Base-by-base conservation (phyloP, 2,113 vertebrate species). In the Psilopsiagon aymara region DNA sequence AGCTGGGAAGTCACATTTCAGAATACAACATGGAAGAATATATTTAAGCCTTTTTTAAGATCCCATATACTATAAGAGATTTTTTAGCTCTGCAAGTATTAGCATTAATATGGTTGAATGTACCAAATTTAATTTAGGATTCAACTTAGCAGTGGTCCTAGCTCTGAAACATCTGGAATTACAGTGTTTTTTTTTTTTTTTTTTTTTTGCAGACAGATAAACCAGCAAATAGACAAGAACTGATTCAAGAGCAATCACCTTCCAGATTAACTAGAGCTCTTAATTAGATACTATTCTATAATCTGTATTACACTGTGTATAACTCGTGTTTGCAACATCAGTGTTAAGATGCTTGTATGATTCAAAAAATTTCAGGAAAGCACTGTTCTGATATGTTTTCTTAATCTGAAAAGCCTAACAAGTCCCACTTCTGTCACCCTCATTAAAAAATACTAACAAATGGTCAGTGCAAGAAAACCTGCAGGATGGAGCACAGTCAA, bases 1-100 rank as follows among this genome's bases (percentile, higher is more conserved):
- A 74, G 20, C 43, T 68, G 13, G 4, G 23, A 81, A 17, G 0
- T 9, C 1, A 2, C 29, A 37, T 18, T 33, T 84, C 15, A n/a
- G 33, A 89, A 31, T 23, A 55, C 6, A 76, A 63, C 4, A 39
- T 0, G 1, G 25, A 64, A 82, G 10, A 24, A 1, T 43, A 55
- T 3, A 6, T 60, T 21, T 31, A 53, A 47, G 6, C 2, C 12
- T 51, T 74, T 75, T 69, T 47, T 20, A 68, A 73, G 49, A 10
- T 79, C 57, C 13, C 13, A 47, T 7, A 37, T 12, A 17, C 3
- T 18, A 11, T 0, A 9, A 28, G 3, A 31, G 2, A 2, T 10
- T n/a, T 44, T 46, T 44, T 39, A 11, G 7, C 4, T 8, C 17
- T 12, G 17, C 27, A 79, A 59, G 4, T 57, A 51, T 1, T 35